Evolutionary conservation across 2,888 invertebrate genomes (phyloP).

Genomic region (Parnassius orleans): DNA sequence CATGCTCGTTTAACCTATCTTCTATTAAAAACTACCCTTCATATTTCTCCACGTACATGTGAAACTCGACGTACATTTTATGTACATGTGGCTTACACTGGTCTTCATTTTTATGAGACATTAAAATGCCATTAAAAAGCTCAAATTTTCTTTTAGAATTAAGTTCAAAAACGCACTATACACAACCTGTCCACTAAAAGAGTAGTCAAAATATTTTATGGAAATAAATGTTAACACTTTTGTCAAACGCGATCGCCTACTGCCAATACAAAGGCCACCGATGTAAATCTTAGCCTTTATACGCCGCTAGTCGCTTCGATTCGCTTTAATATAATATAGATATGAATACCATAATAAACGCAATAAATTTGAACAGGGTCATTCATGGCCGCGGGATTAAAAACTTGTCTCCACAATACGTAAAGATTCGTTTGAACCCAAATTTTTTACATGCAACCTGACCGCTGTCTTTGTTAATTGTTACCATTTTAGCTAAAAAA

Average conservation of each 20-base stretch:
- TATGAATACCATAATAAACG: conserved; percentile 67
- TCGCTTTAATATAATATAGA: conserved; percentile 69
- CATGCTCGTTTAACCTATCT: too few species aligned
- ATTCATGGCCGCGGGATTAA: conserved; percentile 46
- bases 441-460: conserved; percentile 62
- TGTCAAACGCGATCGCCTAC: conserved; percentile 72
- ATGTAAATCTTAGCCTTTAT: conserved; percentile 69
- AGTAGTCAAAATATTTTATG: conserved; percentile 80
- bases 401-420: conserved; percentile 46
- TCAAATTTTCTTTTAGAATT: not conserved
- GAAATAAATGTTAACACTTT: conserved; percentile 74
- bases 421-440: conserved; percentile 47
- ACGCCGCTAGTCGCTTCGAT: conserved; percentile 53
- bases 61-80: too few species aligned
- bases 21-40: too few species aligned
- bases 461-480: conserved; percentile 76
- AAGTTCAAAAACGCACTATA: conserved; percentile 18
- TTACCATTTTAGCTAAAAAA: conserved; percentile 55
- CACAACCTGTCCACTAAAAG: conserved; percentile 55
- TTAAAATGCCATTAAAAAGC: not conserved
- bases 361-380: conserved; percentile 62
- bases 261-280: conserved; percentile 63
- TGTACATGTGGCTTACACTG: too few species aligned
- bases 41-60: too few species aligned
- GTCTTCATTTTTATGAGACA: not conserved